phyloP scores from a whole-genome alignment of 2,888 invertebrate genomes.

The Eretmocerus hayati region DNA sequence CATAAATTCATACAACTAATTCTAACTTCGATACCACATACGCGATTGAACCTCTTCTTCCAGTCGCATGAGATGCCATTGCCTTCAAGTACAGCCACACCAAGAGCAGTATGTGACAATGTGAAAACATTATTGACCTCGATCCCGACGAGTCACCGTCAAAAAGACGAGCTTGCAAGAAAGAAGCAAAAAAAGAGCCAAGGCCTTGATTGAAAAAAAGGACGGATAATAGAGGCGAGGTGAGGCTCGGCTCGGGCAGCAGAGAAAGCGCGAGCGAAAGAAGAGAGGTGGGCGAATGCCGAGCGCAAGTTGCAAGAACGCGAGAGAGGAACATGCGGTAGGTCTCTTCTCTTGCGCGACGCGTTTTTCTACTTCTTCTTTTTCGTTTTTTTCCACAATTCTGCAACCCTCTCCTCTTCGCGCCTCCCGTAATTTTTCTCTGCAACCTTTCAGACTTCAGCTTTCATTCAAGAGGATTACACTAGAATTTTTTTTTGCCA shows the following conservation, averaged over 20 bases:
- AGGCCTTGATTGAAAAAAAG: neutral
- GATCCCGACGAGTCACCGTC: neutral
- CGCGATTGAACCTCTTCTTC: no score
- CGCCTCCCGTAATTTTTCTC: conserved; percentile 9
- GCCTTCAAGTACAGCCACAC: conserved; percentile 5
- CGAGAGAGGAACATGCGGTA: conserved; percentile 20
- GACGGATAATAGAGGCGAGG: neutral
- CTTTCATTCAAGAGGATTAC: conserved; percentile 10
- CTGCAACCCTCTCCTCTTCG: neutral
- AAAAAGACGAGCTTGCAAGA: neutral
- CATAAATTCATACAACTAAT: no score
- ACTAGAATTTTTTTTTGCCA: conserved; percentile 10
- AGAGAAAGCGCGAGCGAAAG: conserved; percentile 5
- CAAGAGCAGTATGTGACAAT: conserved; percentile 5
- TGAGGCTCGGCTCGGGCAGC: neutral
- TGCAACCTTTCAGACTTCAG: no score
- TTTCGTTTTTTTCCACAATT: neutral
- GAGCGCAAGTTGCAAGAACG: neutral
- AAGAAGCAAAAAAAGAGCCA: neutral
- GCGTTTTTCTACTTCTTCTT: conserved; percentile 11
- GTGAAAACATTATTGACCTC: conserved; percentile 12
- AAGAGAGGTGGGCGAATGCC: neutral
- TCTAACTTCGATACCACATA: no score
- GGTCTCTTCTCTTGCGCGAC: conserved; percentile 17
- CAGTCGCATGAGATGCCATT: no score